These are phyloP conservation scores for Elymnias hypermnestra DNA, from an alignment of 1,140 invertebrate species.

Conservation along the genomic window DNA sequence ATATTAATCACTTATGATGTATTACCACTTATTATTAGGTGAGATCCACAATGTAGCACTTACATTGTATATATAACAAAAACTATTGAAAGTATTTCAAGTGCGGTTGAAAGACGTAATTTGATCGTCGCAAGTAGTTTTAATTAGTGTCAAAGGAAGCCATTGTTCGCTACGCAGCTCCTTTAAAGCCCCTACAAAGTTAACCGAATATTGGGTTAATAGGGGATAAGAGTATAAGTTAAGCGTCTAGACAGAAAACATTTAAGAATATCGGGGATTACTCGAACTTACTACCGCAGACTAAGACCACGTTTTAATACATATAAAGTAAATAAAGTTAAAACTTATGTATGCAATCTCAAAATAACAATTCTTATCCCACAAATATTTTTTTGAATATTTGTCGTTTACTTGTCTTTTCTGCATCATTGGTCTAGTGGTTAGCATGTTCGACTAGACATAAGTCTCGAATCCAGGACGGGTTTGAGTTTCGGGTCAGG, in stretches of 20 bases:
- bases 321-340: too few species aligned
- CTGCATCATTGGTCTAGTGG: too few species aligned
- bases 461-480: too few species aligned
- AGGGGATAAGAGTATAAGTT: constrained; percentile 5
- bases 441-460: too few species aligned
- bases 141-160: constrained; percentile 5
- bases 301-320: too few species aligned
- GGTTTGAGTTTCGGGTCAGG: too few species aligned
- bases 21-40: too few species aligned
- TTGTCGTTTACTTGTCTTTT: too few species aligned
- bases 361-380: too few species aligned
- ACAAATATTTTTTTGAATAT: too few species aligned
- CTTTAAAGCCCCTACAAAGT: constrained; percentile 1
- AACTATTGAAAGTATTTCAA: background rate
- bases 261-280: background rate
- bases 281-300: background rate
- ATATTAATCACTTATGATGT: too few species aligned
- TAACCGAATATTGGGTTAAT: constrained; percentile 3
- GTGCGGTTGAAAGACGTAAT: background rate
- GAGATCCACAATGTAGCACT: too few species aligned
- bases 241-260: constrained; percentile 5
- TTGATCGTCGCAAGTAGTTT: background rate
- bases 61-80: background rate
- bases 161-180: constrained; percentile 1
- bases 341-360: background rate